These are phyloP conservation scores for Melitaea athalia DNA, from an alignment of 2,888 invertebrate species.

Conservation along the genomic window DNA sequence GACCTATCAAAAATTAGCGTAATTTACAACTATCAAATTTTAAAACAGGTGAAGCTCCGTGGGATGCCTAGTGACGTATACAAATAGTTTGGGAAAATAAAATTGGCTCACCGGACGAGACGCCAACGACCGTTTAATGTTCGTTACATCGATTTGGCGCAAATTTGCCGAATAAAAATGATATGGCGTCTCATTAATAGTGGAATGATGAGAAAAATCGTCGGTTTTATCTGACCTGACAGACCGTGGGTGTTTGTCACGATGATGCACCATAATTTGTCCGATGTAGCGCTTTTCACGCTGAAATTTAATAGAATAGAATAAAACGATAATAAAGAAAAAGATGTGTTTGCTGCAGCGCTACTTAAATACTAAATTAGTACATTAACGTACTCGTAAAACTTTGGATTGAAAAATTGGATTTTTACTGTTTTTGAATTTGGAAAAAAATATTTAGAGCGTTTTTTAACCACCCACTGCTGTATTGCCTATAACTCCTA, in stretches of 20 bases:
- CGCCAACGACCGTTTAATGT: constrained; percentile 28
- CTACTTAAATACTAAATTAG: no score
- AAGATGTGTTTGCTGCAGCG: no score
- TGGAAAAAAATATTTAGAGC: no score
- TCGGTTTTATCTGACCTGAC: constrained; percentile 9
- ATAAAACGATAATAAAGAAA: no score
- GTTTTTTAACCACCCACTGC: no score
- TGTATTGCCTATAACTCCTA: no score
- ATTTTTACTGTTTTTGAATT: no score
- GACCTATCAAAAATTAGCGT: no score
- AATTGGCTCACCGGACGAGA: constrained; percentile 21
- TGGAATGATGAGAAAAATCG: constrained; percentile 15
- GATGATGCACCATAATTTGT: background rate
- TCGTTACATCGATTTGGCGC: constrained; percentile 29
- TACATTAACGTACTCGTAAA: no score
- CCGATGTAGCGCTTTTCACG: background rate
- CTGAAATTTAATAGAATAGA: background rate
- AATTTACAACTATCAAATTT: no score
- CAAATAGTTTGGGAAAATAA: background rate
- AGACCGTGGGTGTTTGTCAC: constrained; percentile 9
- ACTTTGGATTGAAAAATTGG: no score
- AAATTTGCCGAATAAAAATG: constrained; percentile 29
- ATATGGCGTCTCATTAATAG: constrained; percentile 25
- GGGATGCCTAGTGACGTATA: background rate
- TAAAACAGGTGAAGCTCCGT: no score